phyloP scores from a whole-genome alignment of 2,888 invertebrate species.

The Sipunculus nudus region DNA sequence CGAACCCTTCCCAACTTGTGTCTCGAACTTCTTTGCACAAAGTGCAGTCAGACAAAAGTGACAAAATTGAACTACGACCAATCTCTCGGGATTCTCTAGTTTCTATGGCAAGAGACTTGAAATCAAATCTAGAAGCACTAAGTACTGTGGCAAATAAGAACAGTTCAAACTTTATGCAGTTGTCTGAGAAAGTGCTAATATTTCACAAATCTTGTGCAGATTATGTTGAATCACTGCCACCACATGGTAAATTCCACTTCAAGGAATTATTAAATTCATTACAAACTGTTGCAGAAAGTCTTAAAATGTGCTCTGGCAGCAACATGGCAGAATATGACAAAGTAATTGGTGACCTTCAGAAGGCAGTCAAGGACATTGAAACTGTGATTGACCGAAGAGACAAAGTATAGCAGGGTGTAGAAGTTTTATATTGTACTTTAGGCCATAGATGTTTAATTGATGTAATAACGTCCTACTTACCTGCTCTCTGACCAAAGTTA shows the following conservation, averaged over 20 bases:
- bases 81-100: too few relatives aligned
- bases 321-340: constrained; percentile 46
- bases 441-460: too few relatives aligned
- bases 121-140: constrained; percentile 54
- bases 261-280: constrained; percentile 69
- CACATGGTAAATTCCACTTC: constrained; percentile 88
- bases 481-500: too few relatives aligned
- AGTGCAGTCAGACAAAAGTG: constrained; percentile 6
- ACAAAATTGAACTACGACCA: constrained; percentile 1
- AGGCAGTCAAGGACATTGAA: constrained; percentile 76
- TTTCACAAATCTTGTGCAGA: constrained; percentile 79
- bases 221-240: constrained; percentile 84
- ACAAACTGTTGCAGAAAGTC: constrained; percentile 43
- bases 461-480: too few relatives aligned
- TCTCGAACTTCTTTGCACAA: constrained; percentile 25
- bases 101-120: too few relatives aligned
- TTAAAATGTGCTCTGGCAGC: constrained; percentile 51
- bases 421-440: too few relatives aligned
- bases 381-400: constrained; percentile 24
- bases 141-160: constrained; percentile 55
- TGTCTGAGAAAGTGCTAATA: constrained; percentile 81
- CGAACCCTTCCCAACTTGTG: constrained; percentile 9
- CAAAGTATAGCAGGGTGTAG: too few relatives aligned
- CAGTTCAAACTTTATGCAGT: constrained; percentile 77
- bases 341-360: constrained; percentile 75